Conservation (phyloP, 2,113 vertebrate species). For the Notarius lentiginosus region DNA sequence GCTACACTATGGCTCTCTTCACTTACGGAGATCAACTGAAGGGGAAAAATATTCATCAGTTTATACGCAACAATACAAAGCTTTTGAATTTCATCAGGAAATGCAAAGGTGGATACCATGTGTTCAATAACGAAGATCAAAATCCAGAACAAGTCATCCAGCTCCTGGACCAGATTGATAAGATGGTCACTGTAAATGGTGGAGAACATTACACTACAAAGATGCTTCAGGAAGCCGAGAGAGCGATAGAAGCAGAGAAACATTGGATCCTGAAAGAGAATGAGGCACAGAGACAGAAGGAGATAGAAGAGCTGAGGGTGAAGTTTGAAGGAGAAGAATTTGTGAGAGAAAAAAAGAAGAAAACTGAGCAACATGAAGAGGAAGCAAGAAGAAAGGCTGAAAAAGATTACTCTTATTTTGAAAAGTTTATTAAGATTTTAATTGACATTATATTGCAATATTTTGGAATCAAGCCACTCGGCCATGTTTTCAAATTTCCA, state of each 20-base stretch:
- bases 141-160: constrained; percentile 37
- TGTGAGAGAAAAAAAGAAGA: constrained; percentile 2
- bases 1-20: constrained; percentile 49
- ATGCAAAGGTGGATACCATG: constrained; percentile 32
- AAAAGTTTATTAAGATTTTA: neutral
- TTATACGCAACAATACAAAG: neutral
- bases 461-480: neutral
- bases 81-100: constrained; percentile 23
- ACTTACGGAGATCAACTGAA: constrained; percentile 43
- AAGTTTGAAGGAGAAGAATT: neutral
- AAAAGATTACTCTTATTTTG: neutral
- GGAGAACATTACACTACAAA: constrained; percentile 37
- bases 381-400: constrained; percentile 1
- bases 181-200: constrained; percentile 26
- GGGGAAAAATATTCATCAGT: constrained; percentile 30
- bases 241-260: constrained; percentile 42
- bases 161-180: constrained; percentile 43
- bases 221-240: constrained; percentile 39
- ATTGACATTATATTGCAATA: neutral
- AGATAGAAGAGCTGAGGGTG: neutral
- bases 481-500: neutral
- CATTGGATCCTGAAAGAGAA: constrained; percentile 34
- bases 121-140: constrained; percentile 40
- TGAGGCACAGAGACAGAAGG: constrained; percentile 23
- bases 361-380: constrained; percentile 8